Conservation (phyloP, 2,113 vertebrate genomes). For the Beaufortia kweichowensis region DNA sequence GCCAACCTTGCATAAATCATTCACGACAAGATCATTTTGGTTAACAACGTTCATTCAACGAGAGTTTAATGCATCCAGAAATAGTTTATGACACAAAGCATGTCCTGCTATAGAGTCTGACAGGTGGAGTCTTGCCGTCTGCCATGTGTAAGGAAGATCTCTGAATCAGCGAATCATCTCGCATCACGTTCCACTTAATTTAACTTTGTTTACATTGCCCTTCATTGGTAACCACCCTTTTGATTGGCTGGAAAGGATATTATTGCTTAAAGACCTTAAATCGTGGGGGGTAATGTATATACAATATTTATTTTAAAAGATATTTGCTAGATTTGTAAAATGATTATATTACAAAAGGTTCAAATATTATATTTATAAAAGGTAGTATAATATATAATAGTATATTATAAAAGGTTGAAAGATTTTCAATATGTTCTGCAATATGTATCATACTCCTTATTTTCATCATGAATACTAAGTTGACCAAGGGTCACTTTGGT, state of each 20-base stretch:
- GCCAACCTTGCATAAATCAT: conserved; percentile 9
- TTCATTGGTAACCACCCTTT: neutral
- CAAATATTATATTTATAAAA: no score
- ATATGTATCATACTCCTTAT: no score
- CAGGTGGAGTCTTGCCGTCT: neutral
- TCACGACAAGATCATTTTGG: neutral
- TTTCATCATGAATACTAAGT: neutral
- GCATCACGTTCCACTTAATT: conserved; percentile 22
- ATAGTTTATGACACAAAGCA: neutral
- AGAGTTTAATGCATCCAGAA: conserved; percentile 6
- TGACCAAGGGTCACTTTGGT: conserved; percentile 36
- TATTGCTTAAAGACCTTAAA: no score
- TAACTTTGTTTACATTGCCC: neutral
- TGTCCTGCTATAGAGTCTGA: neutral
- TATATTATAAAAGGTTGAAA: no score
- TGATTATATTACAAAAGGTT: no score
- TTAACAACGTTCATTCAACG: neutral
- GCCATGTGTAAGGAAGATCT: neutral
- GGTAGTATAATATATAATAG: no score
- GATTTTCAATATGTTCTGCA: no score
- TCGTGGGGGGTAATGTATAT: no score
- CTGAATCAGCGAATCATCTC: conserved; percentile 5
- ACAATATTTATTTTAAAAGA: no score
- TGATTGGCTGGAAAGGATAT: neutral
- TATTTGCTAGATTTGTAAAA: no score